Evolutionary conservation across 2,797 vertebrate species (phyloP).

Genomic region (Rhabdomys pumilio): DNA sequence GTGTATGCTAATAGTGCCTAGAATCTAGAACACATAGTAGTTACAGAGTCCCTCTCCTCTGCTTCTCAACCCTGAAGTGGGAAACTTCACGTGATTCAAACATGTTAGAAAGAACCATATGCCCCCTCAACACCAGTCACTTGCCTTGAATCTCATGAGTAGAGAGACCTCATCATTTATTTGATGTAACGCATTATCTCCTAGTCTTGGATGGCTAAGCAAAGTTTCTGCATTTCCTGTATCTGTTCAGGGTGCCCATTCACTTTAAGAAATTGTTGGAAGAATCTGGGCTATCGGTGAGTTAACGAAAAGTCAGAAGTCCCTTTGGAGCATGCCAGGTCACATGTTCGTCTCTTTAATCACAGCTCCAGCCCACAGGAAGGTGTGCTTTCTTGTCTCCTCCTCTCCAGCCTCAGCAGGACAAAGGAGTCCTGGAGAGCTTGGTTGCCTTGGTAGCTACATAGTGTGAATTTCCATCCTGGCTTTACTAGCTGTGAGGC

Average conservation of each 20-base stretch:
- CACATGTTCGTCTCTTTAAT: neutral
- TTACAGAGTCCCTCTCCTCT: constrained; percentile 70
- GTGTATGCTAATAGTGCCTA: neutral
- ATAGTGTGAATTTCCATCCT: neutral
- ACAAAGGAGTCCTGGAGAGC: neutral
- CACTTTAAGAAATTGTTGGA: neutral
- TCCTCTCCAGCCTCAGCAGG: neutral
- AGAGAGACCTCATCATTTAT: constrained; percentile 77
- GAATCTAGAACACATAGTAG: neutral
- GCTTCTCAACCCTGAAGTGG: constrained; percentile 58
- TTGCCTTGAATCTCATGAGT: constrained; percentile 67
- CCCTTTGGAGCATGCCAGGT: accelerated
- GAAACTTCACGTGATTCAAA: constrained; percentile 72
- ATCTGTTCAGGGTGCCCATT: constrained; percentile 18
- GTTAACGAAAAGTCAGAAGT: neutral
- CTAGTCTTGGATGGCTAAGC: constrained; percentile 44
- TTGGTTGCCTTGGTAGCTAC: neutral
- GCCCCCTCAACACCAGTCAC: neutral
- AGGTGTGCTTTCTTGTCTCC: neutral
- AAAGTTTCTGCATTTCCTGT: constrained; percentile 52
- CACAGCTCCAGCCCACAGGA: neutral
- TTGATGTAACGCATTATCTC: constrained; percentile 62
- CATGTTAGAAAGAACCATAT: constrained; percentile 51
- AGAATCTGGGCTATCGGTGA: neutral
- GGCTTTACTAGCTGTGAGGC: neutral